Evolutionary conservation across 30 jellyfish, hydroid and myxozoan species (phyloP), one percentile per base, ranked within the genome.

Genomic region (Aurelia sp.): DNA sequence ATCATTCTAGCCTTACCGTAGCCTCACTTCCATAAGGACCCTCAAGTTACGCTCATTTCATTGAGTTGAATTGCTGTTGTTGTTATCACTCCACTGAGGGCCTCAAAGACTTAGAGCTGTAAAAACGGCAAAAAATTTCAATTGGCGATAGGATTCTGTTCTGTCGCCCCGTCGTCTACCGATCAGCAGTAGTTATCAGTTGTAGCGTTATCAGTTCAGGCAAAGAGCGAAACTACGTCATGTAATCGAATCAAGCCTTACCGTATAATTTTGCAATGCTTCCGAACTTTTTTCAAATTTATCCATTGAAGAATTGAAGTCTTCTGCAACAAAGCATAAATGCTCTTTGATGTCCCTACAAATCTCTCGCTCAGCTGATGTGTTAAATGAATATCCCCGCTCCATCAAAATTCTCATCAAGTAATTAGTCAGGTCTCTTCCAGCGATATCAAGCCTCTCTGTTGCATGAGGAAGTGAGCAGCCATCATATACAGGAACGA

Each of bases 301-400:
- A 15, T 75, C 91, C 65, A 69, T n/a, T 2, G 78, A 4, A n/a
- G 20, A 74, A 16, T 78, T 73, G 63, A 63, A 78, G 58, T 88
- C 91, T 60, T 53, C 77, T 21, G 96, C 96, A 31, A 96, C 98
- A 80, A 86, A 96, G 55, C 99, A 96, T 24, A 78, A 79, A n/a
- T 83, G 72, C 76, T 96, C 99, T 70, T 96, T 96, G 70, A 96
- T 96, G 41, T 91, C 97, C 33, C 96, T 70, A 40, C 96, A 87
- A 33, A 96, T 96, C 72, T 96, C 99, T 58, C 82, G 24, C 67
- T 96, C 98, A 44, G 98, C 96, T 50, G 98, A 79, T 21, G 99
- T 86, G 63, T 64, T 87, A 27, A 96, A 87, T 7, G 96, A 72
- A 67, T 77, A 80, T 60, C 99, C 99, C 57, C 96, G 51, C 30